These are phyloP conservation scores for Catagonus wagneri DNA, from an alignment of 2,113 vertebrate species.

Conservation along the genomic window DNA sequence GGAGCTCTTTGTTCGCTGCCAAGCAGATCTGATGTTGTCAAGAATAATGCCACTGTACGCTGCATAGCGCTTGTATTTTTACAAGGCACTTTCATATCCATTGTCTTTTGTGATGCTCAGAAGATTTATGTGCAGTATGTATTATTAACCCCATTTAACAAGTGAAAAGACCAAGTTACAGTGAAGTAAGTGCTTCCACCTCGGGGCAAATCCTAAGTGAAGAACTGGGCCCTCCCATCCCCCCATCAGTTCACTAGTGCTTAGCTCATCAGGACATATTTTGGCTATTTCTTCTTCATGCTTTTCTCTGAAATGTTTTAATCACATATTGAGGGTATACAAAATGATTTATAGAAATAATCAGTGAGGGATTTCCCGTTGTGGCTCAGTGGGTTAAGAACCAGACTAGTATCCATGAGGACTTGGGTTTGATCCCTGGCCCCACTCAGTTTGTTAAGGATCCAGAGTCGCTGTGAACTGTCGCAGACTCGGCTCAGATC, in stretches of 20 bases:
- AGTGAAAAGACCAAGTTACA: neutral
- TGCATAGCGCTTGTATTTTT: neutral
- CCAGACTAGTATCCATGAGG: no score
- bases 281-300: neutral
- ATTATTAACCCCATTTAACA: neutral
- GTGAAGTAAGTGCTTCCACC: no score
- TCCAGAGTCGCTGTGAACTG: no score
- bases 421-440: no score
- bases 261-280: neutral
- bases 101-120: neutral
- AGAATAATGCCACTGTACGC: neutral
- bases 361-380: no score
- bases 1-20: neutral
- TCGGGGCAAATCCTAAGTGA: neutral
- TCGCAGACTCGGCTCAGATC: no score
- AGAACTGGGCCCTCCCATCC: neutral
- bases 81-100: neutral
- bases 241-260: no score
- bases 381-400: no score
- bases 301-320: slow-evolving; percentile 18
- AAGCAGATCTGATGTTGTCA: neutral
- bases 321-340: neutral
- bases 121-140: neutral
- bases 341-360: neutral
- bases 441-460: no score